Percentiles rank a stretch among this genome's conserved stretches.
Evolutionary conservation across 2,113 vertebrate genomes (phyloP).

Genomic region (Penelope pileata): DNA sequence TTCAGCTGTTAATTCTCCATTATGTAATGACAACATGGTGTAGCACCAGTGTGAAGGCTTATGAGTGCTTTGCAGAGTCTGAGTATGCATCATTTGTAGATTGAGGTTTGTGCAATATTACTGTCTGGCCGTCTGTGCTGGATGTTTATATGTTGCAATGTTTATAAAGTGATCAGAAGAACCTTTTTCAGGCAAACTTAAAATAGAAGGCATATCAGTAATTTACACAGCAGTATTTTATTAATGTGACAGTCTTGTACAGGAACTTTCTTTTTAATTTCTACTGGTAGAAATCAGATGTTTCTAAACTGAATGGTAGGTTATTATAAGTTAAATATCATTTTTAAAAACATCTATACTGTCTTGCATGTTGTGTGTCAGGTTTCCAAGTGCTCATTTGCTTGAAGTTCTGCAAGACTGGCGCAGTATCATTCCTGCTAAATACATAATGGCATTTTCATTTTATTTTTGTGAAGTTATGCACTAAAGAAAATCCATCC

Average conservation of each 20-base stretch:
- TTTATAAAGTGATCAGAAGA: neutral
- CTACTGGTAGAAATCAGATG: neutral
- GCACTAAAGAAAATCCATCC: neutral
- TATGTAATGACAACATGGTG: neutral
- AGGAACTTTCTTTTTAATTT: neutral
- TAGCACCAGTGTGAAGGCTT: neutral
- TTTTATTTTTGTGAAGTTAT: neutral
- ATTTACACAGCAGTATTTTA: neutral
- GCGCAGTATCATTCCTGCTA: neutral
- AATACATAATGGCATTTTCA: neutral
- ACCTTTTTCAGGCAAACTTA: neutral
- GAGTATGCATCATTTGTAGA: rapidly evolving
- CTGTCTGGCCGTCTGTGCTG: neutral
- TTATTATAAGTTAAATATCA: neutral
- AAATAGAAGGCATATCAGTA: neutral
- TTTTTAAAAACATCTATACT: neutral
- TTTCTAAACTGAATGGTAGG: neutral
- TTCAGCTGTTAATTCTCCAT: neutral
- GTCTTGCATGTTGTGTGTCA: neutral
- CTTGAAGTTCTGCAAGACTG: neutral
- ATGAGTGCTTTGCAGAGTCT: neutral
- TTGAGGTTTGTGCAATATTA: neutral
- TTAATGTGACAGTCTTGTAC: neutral
- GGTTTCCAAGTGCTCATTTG: neutral
- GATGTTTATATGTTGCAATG: neutral